Base-by-base conservation (phyloP, 2,888 invertebrate species). In the Orthosia gracilis region DNA sequence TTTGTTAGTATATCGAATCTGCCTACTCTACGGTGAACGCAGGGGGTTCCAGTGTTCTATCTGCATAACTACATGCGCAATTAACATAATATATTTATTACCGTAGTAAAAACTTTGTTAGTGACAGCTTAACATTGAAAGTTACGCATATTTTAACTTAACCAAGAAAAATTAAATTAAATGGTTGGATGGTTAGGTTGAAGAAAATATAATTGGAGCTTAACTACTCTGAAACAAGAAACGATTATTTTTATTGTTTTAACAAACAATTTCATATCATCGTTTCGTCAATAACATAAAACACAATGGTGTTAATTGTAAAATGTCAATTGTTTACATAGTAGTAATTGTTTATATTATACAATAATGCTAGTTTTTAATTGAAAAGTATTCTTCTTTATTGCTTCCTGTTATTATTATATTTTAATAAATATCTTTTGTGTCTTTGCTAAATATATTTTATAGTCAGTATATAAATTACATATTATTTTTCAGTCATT, bases 31-130 rank as follows among this genome's bases (percentile, higher is more conserved):
- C 65, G 62, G 45, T 69, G 13, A 72, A 78, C 58, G 9, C 58
- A 70, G 18, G n/a, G 69, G 58, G 57, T 50, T 49, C 54, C 40
- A 45, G 40, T 71, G 40, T 69, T 59, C 54, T 68, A 52, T 55
- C 47, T 52, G 13, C 21, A 31, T 47, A 66, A 23, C 1, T 45
- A 55, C 5, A 5, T 12, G 13, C 23, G 21, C 15, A n/a, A 73
- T 76, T 75, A 83, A 31, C 67, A 83, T 71, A 74, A 31, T 52
- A 65, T 61, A 61, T 68, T 4, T 55, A 47, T 69, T 1, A 62
- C 0, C 47, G 55, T 45, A 50, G 11, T 54, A 12, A 31, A 3
- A 54, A 26, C 13, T 26, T 47, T 67, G 5, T 52, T 45, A 31
- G 21, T 57, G 18, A 50, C 45, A 57, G 26, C 50, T 58, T 58